These are phyloP conservation scores for Leptinotarsa rubiginosa DNA, from an alignment of 2,888 invertebrate genomes.

Conservation along the genomic window DNA sequence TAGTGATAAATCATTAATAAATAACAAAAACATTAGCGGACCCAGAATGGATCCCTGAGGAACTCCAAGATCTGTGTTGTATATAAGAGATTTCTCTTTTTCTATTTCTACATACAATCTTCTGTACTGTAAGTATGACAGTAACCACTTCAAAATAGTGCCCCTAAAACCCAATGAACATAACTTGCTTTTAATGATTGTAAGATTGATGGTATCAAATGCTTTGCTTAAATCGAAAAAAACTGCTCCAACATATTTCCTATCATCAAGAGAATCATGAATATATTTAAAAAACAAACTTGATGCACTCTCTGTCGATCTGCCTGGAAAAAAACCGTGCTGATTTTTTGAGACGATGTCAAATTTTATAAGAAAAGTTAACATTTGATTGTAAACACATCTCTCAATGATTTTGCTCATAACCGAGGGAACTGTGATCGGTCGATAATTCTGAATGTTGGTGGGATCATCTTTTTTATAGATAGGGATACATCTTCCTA, in stretches of 20 bases:
- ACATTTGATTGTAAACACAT: conserved; percentile 14
- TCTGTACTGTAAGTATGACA: too few relatives aligned
- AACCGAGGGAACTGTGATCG: too few relatives aligned
- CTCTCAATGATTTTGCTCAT: conserved; percentile 8
- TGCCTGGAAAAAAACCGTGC: conserved; percentile 22
- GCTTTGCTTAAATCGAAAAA: conserved; percentile 4
- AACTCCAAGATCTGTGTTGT: too few relatives aligned
- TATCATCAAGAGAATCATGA: not conserved
- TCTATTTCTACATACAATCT: too few relatives aligned
- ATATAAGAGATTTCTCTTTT: too few relatives aligned
- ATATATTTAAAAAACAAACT: not conserved
- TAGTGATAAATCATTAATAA: too few relatives aligned
- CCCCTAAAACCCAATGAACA: not conserved
- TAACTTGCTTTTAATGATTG: not conserved
- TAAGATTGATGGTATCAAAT: not conserved
- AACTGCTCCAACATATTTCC: conserved; percentile 8
- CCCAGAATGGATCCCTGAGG: too few relatives aligned
- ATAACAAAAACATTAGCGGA: too few relatives aligned
- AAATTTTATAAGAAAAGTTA: conserved; percentile 1
- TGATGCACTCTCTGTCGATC: conserved; percentile 20
- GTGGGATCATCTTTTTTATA: too few relatives aligned
- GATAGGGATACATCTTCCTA: too few relatives aligned
- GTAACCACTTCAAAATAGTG: too few relatives aligned
- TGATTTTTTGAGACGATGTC: conserved; percentile 10
- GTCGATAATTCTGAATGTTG: too few relatives aligned